Base-by-base conservation (phyloP, 2,888 invertebrate genomes). In the Listrodromus nycthemerus region DNA sequence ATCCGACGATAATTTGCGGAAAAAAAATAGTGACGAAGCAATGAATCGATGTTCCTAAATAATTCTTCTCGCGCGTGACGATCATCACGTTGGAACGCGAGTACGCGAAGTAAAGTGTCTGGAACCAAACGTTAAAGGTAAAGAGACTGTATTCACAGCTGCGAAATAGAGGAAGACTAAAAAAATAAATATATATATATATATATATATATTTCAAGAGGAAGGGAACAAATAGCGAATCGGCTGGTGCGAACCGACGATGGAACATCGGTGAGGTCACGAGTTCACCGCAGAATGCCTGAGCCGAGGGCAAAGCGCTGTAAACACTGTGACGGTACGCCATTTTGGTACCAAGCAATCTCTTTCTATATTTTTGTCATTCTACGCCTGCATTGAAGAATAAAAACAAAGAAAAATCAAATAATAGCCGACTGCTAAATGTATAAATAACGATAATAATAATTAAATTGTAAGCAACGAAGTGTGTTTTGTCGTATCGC, bases 221-320 rank as follows among this genome's bases (percentile, higher is more conserved):
- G 87, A 63, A 73, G 55, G 61, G n/a, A 76, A 48, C 16, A 61
- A 80, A 58, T 82, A 66, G 50, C 50, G 63, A 76, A 74, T 55
- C 80, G 65, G 71, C 37, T 70, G 87, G 75, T 84, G 84, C 86
- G 69, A 76, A 90, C 83, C 90, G 88, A 91, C 91, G 92, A 93
- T 93, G 93, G 93, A 91, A 92, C 91, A 92, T 90, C 93, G 93
- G 91, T 93, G 92, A 93, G 90, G 89, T 91, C 90, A 91, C 92
- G 91, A 93, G 93, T 92, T 92, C 92, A 91, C 91, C 93, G 89
- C 93, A 93, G 93, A 93, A 94, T 94, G 94, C 95, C 95, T 94
- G 95, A 96, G 95, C 97, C 97, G 95, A 96, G 97, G 96, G 96
- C 97, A 95, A 97, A 97, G 95, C 97, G 97, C 96, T 97, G 97